phyloP scores from a whole-genome alignment of 2,888 invertebrate genomes.

The Spodoptera exigua region DNA sequence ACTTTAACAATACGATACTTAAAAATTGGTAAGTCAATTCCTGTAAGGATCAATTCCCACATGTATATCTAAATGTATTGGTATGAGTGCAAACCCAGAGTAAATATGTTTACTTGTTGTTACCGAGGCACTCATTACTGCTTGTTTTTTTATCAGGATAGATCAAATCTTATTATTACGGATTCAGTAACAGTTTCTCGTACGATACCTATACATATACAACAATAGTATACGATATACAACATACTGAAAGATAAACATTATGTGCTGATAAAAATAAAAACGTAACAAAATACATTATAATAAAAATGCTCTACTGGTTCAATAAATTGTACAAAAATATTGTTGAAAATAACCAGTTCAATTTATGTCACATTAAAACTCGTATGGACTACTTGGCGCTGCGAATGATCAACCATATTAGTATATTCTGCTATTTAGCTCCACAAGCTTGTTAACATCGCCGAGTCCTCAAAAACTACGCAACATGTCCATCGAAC shows the following conservation, averaged over 20 bases:
- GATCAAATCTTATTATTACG: constrained; percentile 27
- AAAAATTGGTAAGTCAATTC: constrained; percentile 56
- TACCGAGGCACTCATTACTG: constrained; percentile 33
- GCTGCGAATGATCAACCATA: constrained; percentile 33
- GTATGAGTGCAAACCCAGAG: constrained; percentile 37
- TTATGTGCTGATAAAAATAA: constrained; percentile 57
- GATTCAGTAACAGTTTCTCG: constrained; percentile 48
- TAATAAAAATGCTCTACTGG: constrained; percentile 63
- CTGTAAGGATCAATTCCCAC: constrained; percentile 56
- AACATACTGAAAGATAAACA: constrained; percentile 51
- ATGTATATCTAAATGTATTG: constrained; percentile 41
- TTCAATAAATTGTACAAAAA: constrained; percentile 62
- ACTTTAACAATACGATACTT: constrained; percentile 57
- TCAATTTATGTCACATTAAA: constrained; percentile 33
- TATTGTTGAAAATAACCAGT: constrained; percentile 58
- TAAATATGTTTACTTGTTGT: constrained; percentile 22
- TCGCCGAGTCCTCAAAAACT: constrained; percentile 12
- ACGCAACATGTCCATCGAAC: constrained; percentile 19
- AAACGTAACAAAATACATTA: constrained; percentile 60
- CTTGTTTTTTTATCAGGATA: constrained; percentile 25
- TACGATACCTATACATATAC: constrained; percentile 41
- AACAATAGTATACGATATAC: constrained; percentile 51
- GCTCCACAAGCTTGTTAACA: constrained; percentile 34
- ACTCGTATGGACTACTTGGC: constrained; percentile 33
- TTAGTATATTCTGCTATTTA: constrained; percentile 33